Evolutionary conservation across 2,797 vertebrate genomes (phyloP).

Genomic region (Micropoecilia bifurca): DNA sequence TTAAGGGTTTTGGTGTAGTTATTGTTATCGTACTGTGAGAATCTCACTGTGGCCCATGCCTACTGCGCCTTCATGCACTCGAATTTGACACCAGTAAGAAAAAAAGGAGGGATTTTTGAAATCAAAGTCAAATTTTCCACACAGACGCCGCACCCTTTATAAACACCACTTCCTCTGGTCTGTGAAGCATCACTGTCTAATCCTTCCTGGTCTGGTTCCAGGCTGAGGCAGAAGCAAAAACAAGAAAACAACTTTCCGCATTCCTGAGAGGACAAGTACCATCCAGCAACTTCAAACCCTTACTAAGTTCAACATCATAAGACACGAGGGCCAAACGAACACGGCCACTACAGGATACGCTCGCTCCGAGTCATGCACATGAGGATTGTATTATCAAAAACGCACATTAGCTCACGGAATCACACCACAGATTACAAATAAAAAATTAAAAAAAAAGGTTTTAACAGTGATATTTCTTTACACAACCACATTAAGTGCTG

Average conservation of each 20-base stretch:
- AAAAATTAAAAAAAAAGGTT: conserved; percentile 64
- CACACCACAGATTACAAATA: conserved; percentile 68
- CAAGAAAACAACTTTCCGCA: conserved; percentile 60
- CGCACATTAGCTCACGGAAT: conserved; percentile 62
- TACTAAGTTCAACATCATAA: conserved; percentile 78
- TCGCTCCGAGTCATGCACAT: conserved; percentile 52
- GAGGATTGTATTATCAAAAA: conserved; percentile 66
- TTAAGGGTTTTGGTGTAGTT: background rate
- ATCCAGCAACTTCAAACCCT: conserved; percentile 74
- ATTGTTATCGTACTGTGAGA: background rate
- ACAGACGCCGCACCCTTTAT: conserved; percentile 29
- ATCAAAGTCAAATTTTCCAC: conserved; percentile 44
- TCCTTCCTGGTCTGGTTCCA: conserved; percentile 71
- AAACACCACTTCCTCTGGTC: conserved; percentile 53
- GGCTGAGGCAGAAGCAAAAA: conserved; percentile 77
- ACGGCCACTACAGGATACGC: conserved; percentile 29
- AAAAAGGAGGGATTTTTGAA: conserved; percentile 11
- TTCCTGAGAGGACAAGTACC: conserved; percentile 83
- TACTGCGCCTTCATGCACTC: background rate
- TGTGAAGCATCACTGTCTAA: conserved; percentile 63
- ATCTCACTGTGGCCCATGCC: background rate
- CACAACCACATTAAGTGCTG: conserved; percentile 83
- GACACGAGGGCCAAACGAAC: conserved; percentile 72
- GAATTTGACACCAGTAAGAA: conserved; percentile 1
- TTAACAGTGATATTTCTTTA: conserved; percentile 79